Conservation (phyloP, 2,113 vertebrate genomes). For the Helogale parvula region DNA sequence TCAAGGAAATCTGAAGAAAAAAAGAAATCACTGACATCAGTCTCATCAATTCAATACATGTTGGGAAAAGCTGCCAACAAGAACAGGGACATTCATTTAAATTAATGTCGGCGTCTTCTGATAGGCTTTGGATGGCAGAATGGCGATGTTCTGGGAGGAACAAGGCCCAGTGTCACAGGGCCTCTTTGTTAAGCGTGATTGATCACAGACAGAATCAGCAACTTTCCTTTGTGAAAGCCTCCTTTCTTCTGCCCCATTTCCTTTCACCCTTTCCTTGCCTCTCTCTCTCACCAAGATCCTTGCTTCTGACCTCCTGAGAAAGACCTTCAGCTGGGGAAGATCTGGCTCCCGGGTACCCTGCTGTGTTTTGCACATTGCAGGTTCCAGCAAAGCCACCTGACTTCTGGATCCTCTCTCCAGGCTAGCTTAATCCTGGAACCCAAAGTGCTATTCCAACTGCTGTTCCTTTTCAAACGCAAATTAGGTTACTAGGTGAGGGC, state of each 20-base stretch:
- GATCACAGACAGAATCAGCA: conserved; percentile 69
- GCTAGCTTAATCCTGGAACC: neutral
- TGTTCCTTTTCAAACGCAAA: conserved; percentile 73
- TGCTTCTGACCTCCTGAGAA: conserved; percentile 38
- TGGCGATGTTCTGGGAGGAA: conserved; percentile 41
- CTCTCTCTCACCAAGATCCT: conserved; percentile 37
- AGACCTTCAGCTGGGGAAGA: neutral
- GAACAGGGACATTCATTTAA: conserved; percentile 72
- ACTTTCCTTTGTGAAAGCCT: conserved; percentile 69
- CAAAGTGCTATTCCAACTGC: neutral
- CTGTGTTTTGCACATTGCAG: neutral
- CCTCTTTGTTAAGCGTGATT: conserved; percentile 77
- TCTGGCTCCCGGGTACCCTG: neutral
- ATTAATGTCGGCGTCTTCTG: conserved; percentile 66
- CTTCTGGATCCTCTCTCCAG: neutral
- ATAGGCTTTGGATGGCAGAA: conserved; percentile 57
- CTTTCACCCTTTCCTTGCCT: conserved; percentile 47
- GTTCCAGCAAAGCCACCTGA: neutral
- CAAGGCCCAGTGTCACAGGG: conserved; percentile 62
- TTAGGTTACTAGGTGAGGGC: conserved; percentile 44
- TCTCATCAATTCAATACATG: neutral
- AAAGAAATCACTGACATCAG: conserved; percentile 34
- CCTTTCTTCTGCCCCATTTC: conserved; percentile 61
- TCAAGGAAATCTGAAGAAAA: neutral
- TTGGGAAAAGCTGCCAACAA: conserved; percentile 73